Conservation (phyloP, 1,140 invertebrate genomes). For the Lucilia cuprina region DNA sequence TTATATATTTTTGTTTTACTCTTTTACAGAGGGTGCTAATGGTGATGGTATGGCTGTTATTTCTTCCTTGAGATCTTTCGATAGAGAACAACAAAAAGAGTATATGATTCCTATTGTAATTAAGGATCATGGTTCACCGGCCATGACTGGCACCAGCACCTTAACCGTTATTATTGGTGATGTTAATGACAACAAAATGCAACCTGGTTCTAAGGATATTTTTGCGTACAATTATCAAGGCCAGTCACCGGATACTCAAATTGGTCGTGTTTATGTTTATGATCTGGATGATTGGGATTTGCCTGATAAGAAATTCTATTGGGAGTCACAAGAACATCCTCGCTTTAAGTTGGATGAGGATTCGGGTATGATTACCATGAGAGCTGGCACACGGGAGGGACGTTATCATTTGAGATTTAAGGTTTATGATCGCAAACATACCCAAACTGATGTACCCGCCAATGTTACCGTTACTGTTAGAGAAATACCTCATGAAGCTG, state of each 20-base stretch:
- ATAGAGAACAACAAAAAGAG: constrained; percentile 94
- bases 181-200: constrained; percentile 97
- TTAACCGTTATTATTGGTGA: constrained; percentile 95
- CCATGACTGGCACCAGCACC: constrained; percentile 94
- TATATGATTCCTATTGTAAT: constrained; percentile 94
- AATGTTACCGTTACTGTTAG: constrained; percentile 93
- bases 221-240: constrained; percentile 97
- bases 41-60: constrained; percentile 95
- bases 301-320: constrained; percentile 96
- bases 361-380: constrained; percentile 95
- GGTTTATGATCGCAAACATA: constrained; percentile 93
- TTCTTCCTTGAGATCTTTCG: constrained; percentile 87
- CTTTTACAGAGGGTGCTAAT: constrained; percentile 82
- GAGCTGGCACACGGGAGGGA: constrained; percentile 86
- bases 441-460: constrained; percentile 88
- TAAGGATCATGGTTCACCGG: constrained; percentile 86
- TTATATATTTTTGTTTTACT: not conserved
- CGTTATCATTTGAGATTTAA: constrained; percentile 87
- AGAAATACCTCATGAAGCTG: constrained; percentile 93
- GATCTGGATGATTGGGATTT: constrained; percentile 98
- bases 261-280: constrained; percentile 94
- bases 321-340: constrained; percentile 82
- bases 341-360: constrained; percentile 88
- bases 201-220: constrained; percentile 94
- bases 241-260: constrained; percentile 88